Base-by-base conservation (phyloP, 2,797 vertebrate species). In the Toxotes lorentzi region DNA sequence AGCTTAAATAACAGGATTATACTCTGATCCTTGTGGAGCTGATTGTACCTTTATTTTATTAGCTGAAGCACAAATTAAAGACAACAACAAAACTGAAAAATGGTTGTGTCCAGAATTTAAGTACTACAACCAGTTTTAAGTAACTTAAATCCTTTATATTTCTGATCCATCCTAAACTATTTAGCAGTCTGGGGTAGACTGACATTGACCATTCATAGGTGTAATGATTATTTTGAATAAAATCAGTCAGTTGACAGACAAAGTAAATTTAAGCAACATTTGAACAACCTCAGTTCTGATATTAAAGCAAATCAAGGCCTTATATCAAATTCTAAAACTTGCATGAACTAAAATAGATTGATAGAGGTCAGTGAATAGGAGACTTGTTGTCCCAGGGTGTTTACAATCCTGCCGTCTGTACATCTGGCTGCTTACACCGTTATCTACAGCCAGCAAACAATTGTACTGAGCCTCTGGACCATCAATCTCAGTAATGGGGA, bases 401-500 rank as follows among this genome's bases (percentile, higher is more conserved):
- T 88, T 72, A 76, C 59, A 69, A 23, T 70, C 63, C 30, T 30
- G 23, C 67, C 11, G 34, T 48, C 23, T 0, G 38, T 65, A 68
- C 64, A 30, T 0, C 47, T 51, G 73, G 53, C 65, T 73, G 78
- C 80, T 35, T 27, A 32, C 63, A 63, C 1, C 5, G 54, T 71
- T 72, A 82, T 72, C 67, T 70, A 56, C 50, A 86, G 72, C 68
- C 78, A 59, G 67, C 68, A 72, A 79, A 78, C 13, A 4, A 45
- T 21, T 68, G 53, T 7, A 68, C 59, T 1, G 34, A 85, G 67
- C 75, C 45, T 27, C 59, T 38, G 41, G 24, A 62, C 50, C 84
- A 88, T 90, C 88, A 88, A 86, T 92, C 86, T 85, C 69, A 58
- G 68, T 91, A 88, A 91, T 89, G 78, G 83, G 80, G 90, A 91